Conservation (phyloP, 2,797 vertebrate species). For the Enteromius anoplus region DNA sequence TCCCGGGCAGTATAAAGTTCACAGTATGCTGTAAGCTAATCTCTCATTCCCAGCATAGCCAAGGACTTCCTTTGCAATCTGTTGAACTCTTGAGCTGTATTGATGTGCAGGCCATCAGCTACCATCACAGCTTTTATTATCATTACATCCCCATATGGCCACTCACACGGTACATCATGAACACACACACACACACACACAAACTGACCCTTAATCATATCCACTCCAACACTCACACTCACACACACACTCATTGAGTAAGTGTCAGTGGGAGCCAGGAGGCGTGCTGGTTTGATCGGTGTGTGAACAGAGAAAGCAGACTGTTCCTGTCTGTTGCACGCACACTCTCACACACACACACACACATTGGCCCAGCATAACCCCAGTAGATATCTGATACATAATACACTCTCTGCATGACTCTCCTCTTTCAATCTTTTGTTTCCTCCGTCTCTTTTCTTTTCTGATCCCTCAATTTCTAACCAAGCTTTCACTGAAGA, state of each 20-base stretch:
- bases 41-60: not conserved
- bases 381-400: slow-evolving; percentile 41
- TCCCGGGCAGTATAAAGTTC: not conserved
- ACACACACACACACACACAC: slow-evolving; percentile 59
- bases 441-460: slow-evolving; percentile 39
- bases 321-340: slow-evolving; percentile 15
- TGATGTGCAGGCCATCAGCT: slow-evolving; percentile 40
- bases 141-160: slow-evolving; percentile 55
- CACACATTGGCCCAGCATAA: slow-evolving; percentile 39
- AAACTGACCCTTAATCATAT: slow-evolving; percentile 57
- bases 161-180: slow-evolving; percentile 51
- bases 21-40: not conserved
- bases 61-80: slow-evolving; percentile 25
- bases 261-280: slow-evolving; percentile 76
- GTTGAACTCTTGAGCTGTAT: slow-evolving; percentile 40
- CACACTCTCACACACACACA: slow-evolving; percentile 21
- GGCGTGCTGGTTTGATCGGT: slow-evolving; percentile 77
- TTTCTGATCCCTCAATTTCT: slow-evolving; percentile 35
- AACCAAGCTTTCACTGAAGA: slow-evolving; percentile 36
- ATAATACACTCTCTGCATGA: slow-evolving; percentile 57
- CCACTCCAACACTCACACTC: slow-evolving; percentile 59
- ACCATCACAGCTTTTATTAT: slow-evolving; percentile 50
- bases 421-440: slow-evolving; percentile 50
- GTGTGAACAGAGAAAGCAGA: slow-evolving; percentile 68
- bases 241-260: slow-evolving; percentile 69